phyloP scores from a whole-genome alignment of 2,113 vertebrate genomes.

The Chloebia gouldiae region DNA sequence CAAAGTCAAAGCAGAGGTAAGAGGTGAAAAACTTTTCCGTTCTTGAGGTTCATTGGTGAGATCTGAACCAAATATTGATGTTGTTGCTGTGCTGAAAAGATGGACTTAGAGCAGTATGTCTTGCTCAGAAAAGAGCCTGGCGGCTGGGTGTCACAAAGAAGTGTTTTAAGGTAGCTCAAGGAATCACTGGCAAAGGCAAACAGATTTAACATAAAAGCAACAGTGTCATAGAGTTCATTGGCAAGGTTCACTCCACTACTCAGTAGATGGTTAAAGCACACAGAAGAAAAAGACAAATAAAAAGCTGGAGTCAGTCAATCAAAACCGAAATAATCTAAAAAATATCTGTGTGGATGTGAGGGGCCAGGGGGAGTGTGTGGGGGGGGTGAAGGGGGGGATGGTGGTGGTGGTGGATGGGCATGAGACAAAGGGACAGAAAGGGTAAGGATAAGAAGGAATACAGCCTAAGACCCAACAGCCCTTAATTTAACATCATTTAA shows the following conservation, averaged over 20 bases:
- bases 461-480: not conserved
- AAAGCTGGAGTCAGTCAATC: accelerated
- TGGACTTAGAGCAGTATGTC: not conserved
- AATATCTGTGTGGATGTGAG: not conserved
- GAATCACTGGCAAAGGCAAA: not conserved
- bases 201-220: not conserved
- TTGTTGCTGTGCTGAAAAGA: not conserved
- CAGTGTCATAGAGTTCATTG: not conserved
- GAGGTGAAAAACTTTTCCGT: not conserved
- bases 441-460: not conserved
- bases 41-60: not conserved
- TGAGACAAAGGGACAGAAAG: not conserved
- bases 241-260: not conserved
- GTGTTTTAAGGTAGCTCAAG: not conserved
- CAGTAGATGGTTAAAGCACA: not conserved
- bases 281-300: accelerated
- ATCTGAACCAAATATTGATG: not conserved
- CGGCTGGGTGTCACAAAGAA: accelerated
- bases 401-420: not conserved
- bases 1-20: not conserved
- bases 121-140: not conserved
- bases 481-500: not conserved
- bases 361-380: not conserved
- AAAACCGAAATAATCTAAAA: not conserved
- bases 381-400: accelerated